Evolutionary conservation across 2,888 invertebrate species (phyloP).

Genomic region (Craniophora ligustri): DNA sequence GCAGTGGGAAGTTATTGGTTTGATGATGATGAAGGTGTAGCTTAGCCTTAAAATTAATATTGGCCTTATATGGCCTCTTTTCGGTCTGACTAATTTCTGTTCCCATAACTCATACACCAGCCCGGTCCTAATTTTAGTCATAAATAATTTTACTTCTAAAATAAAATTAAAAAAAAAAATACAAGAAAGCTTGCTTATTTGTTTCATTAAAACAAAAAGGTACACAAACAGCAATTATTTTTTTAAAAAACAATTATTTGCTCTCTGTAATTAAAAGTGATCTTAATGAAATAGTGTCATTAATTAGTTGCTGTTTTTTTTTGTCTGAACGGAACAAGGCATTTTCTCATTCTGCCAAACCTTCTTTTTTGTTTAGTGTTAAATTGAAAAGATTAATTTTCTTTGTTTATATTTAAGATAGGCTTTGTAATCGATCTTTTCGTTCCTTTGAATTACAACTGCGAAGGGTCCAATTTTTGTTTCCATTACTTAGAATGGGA

Average conservation of each 20-base stretch:
- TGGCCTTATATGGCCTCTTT: too few relatives aligned
- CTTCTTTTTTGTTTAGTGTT: constrained; percentile 42
- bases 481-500: not conserved
- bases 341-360: constrained; percentile 31
- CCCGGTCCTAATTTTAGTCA: too few relatives aligned
- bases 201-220: constrained; percentile 28
- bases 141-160: too few relatives aligned
- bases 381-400: constrained; percentile 49
- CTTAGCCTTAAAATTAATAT: too few relatives aligned
- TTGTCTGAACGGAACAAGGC: constrained; percentile 41
- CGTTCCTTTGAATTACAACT: not conserved
- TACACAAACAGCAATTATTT: constrained; percentile 36
- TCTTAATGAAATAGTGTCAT: constrained; percentile 61
- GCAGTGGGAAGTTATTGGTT: too few relatives aligned
- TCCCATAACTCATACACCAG: too few relatives aligned
- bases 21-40: too few relatives aligned
- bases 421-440: constrained; percentile 26
- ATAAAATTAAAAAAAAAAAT: too few relatives aligned
- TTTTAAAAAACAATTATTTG: constrained; percentile 51
- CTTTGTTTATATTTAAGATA: constrained; percentile 43
- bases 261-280: constrained; percentile 56
- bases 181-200: constrained; percentile 28
- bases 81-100: too few relatives aligned
- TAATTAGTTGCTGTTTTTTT: constrained; percentile 60
- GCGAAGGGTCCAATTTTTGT: not conserved